These are phyloP conservation scores for Thryonomys swinderianus DNA, from an alignment of 2,113 vertebrate species.

Conservation along the genomic window DNA sequence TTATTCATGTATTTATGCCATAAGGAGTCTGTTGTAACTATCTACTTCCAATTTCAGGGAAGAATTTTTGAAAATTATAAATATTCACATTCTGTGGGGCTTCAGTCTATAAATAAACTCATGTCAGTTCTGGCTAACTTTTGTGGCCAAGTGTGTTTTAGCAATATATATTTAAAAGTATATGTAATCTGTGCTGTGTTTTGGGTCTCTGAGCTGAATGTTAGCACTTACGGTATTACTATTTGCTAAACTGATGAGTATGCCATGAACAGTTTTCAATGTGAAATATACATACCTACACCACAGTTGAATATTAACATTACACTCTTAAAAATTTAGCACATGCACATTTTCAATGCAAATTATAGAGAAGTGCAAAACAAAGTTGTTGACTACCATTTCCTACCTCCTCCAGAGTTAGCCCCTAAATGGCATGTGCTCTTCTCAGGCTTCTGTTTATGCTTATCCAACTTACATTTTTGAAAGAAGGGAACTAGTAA, in stretches of 20 bases:
- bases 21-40: neutral
- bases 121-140: conserved; percentile 15
- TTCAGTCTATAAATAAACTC: conserved; percentile 36
- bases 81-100: conserved; percentile 29
- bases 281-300: neutral
- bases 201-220: conserved; percentile 50
- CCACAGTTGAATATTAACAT: conserved; percentile 29
- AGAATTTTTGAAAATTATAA: conserved; percentile 53
- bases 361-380: conserved; percentile 48
- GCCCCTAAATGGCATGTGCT: neutral
- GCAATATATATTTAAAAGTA: conserved; percentile 47
- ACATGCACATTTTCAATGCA: conserved; percentile 40
- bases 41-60: neutral
- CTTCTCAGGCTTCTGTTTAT: neutral
- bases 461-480: neutral
- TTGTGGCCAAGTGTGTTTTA: conserved; percentile 52
- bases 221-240: conserved; percentile 33
- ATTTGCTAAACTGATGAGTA: conserved; percentile 27
- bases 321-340: conserved; percentile 59
- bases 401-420: neutral
- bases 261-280: conserved; percentile 49
- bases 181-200: conserved; percentile 37
- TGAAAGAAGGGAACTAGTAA: neutral
- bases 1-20: neutral
- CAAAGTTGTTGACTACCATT: neutral